These are phyloP conservation scores for Lochmaea crataegi DNA, from an alignment of 2,888 invertebrate species.

Conservation along the genomic window DNA sequence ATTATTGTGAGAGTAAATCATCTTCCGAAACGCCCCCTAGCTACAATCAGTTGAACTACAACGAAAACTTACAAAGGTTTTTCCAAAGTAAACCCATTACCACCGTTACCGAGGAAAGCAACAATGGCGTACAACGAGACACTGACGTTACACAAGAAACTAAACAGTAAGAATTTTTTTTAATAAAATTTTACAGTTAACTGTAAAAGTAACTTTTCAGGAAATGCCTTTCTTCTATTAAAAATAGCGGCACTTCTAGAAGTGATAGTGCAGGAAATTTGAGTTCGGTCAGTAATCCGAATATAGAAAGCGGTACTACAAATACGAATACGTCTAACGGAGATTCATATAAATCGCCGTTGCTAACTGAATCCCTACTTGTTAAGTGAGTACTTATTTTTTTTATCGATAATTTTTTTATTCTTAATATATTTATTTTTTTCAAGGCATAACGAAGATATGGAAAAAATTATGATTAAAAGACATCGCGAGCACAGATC, in stretches of 20 bases:
- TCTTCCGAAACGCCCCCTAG: constrained; percentile 84
- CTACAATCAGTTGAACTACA: constrained; percentile 88
- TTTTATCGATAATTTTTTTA: not conserved
- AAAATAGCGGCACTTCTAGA: constrained; percentile 70
- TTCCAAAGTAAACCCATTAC: constrained; percentile 77
- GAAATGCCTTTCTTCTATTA: constrained; percentile 66
- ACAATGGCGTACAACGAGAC: constrained; percentile 60
- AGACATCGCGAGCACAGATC: constrained; percentile 74
- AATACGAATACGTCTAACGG: constrained; percentile 63
- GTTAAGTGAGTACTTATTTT: constrained; percentile 63
- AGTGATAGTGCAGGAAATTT: constrained; percentile 72
- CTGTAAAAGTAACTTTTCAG: constrained; percentile 51
- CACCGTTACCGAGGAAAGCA: constrained; percentile 68
- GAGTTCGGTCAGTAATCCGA: constrained; percentile 71
- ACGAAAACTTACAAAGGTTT: constrained; percentile 76
- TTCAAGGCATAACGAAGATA: constrained; percentile 80
- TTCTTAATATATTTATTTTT: constrained; percentile 15
- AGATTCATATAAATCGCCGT: constrained; percentile 66
- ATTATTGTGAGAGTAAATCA: constrained; percentile 81
- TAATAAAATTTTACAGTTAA: not conserved
- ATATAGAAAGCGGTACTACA: constrained; percentile 68
- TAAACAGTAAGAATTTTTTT: constrained; percentile 55
- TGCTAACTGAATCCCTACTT: constrained; percentile 72
- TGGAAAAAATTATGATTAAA: constrained; percentile 83
- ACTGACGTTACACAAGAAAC: constrained; percentile 60